Evolutionary conservation across 2,888 invertebrate genomes (phyloP).

Genomic region (Eubasilissa splendida): DNA sequence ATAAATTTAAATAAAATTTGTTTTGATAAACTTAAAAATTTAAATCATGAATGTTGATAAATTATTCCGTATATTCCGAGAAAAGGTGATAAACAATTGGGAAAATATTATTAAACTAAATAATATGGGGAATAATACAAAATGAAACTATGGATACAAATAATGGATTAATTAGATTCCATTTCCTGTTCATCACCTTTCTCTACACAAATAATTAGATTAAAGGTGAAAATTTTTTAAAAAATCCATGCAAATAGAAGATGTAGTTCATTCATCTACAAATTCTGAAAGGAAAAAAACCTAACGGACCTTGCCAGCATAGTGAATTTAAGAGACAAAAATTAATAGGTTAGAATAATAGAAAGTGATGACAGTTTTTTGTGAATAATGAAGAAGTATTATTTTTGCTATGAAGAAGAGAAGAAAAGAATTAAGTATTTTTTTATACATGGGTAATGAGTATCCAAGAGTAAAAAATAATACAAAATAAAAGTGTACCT

Average conservation of each 20-base stretch:
- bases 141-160: too few species aligned
- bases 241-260: constrained; percentile 23
- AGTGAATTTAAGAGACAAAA: constrained; percentile 15
- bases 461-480: constrained; percentile 1
- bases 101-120: too few species aligned
- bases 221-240: not conserved
- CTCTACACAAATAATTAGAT: constrained; percentile 13
- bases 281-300: constrained; percentile 5
- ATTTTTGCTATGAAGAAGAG: constrained; percentile 29
- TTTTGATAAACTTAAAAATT: too few species aligned
- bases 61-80: too few species aligned
- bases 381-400: constrained; percentile 30
- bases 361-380: constrained; percentile 34
- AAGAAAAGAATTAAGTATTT: constrained; percentile 20
- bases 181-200: not conserved
- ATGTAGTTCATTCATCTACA: constrained; percentile 35
- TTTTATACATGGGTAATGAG: constrained; percentile 17
- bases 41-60: too few species aligned
- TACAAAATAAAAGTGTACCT: constrained; percentile 63
- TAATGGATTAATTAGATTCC: too few species aligned
- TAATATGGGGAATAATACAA: too few species aligned
- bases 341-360: constrained; percentile 26
- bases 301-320: constrained; percentile 23
- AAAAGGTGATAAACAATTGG: too few species aligned
- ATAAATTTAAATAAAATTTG: too few species aligned